Evolutionary conservation across 2,797 vertebrate genomes (phyloP), one percentile per base, ranked within the genome.

Genomic region (Pangasius djambal): DNA sequence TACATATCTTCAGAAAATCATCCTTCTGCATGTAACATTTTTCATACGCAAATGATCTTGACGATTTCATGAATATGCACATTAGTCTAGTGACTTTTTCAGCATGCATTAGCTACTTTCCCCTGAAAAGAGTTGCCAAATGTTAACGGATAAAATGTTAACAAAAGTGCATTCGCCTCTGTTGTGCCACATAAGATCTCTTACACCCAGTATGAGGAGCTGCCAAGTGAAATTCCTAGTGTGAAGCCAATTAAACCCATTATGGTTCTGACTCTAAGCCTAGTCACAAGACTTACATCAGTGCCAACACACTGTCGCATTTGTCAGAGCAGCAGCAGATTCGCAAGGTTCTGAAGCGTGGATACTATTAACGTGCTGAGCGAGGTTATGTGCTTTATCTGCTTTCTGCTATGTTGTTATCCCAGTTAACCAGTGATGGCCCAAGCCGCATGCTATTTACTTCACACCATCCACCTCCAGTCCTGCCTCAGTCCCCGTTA

Each of bases 401-500:
- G 89, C 84, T 87, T 87, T 87, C 86, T 67, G 50, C 70, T 87
- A 59, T 70, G 63, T 74, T 81, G 59, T 55, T 88, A 89, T 88
- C 86, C 69, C 77, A 37, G 86, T 85, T 40, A 84, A 72, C 88
- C 87, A 83, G 81, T 37, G 57, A 65, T 77, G 67, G 72, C 50
- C 55, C 65, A 28, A 55, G 59, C 86, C 61, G 2, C 44, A 63
- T 69, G 67, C 74, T 85, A 75, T 82, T 88, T 85, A 70, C 77
- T 83, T 86, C 37, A 72, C 91, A n/a, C 83, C 91, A 95, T 95
- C 90, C 91, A 91, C 95, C 94, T 94, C 91, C 87, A 67, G 91
- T 85, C 93, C 92, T 93, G 93, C 94, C 91, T 93, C 90, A 92
- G 88, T 92, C 91, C 93, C 91, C 75, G 90, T 94, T 94, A 93